These are phyloP conservation scores for Theodoxus fluviatilis DNA, from an alignment of 2,888 invertebrate species.

Conservation along the genomic window DNA sequence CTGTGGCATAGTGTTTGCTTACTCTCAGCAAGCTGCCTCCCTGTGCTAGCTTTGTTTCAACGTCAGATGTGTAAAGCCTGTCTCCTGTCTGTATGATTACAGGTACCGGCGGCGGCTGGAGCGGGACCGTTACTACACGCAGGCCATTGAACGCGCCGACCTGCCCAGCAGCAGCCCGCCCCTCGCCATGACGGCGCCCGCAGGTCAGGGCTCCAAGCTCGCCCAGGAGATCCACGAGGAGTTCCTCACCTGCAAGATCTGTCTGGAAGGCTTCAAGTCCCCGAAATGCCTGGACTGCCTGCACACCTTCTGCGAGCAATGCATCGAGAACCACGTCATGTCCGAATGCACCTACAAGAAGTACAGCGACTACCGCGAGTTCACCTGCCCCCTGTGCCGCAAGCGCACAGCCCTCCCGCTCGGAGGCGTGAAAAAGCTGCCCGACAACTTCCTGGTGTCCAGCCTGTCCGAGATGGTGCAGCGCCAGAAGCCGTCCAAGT, in stretches of 20 bases:
- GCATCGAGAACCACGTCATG: conserved; percentile 65
- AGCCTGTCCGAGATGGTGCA: conserved; percentile 64
- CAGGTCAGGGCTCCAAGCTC: conserved; percentile 54
- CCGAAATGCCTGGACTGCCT: conserved; percentile 66
- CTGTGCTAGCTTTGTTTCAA: too few species aligned
- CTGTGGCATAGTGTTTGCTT: too few species aligned
- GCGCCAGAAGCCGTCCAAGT: conserved; percentile 62
- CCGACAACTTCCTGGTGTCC: conserved; percentile 66
- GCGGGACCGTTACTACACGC: conserved; percentile 55
- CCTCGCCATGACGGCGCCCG: conserved; percentile 31
- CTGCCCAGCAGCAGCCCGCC: conserved; percentile 35
- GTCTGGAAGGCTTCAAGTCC: conserved; percentile 60
- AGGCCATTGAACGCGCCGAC: conserved; percentile 49
- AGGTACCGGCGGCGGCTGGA: conserved; percentile 55
- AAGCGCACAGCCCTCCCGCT: conserved; percentile 64
- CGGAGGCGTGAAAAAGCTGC: conserved; percentile 66
- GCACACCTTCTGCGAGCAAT: conserved; percentile 65
- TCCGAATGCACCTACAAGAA: conserved; percentile 66
- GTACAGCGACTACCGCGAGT: conserved; percentile 66
- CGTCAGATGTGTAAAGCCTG: too few species aligned
- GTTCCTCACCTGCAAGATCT: conserved; percentile 66
- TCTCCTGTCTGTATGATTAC: too few species aligned
- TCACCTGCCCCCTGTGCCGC: conserved; percentile 66
- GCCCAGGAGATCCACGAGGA: conserved; percentile 66
- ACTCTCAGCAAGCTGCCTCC: too few species aligned